A percentile compares a stretch with the other conserved stretches of the same genome.
phyloP scores from a whole-genome alignment of 23 tunicate species.

The Phallusia fumigata region DNA sequence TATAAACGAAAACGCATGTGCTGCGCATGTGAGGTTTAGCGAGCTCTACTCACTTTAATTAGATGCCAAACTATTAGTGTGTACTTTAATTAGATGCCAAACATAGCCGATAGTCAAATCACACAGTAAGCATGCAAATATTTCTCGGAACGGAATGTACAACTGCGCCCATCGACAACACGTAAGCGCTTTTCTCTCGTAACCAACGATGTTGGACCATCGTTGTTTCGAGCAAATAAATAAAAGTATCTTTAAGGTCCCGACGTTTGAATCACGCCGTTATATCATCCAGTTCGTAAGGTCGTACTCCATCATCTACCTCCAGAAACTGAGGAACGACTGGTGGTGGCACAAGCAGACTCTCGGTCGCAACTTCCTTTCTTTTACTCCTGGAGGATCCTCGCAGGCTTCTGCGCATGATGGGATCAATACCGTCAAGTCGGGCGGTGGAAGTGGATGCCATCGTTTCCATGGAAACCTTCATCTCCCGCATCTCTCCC shows the following conservation, averaged over 20 bases:
- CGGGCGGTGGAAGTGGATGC: neutral
- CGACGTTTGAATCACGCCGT: neutral
- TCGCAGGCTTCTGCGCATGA: neutral
- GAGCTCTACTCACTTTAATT: too few relatives aligned
- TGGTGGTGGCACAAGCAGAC: neutral
- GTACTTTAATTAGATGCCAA: too few relatives aligned
- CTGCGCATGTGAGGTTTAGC: too few relatives aligned
- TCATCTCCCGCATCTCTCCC: conserved; percentile 39
- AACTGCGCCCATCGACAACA: too few relatives aligned
- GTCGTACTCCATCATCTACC: neutral
- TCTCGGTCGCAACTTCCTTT: neutral
- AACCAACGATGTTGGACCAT: too few relatives aligned
- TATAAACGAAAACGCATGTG: too few relatives aligned
- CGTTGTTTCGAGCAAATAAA: neutral
- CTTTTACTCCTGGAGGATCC: neutral
- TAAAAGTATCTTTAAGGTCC: neutral
- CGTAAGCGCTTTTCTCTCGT: too few relatives aligned
- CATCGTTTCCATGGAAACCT: conserved; percentile 24
- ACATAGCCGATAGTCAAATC: too few relatives aligned
- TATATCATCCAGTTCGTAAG: neutral
- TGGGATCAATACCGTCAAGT: neutral
- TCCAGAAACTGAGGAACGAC: neutral
- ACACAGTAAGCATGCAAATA: too few relatives aligned
- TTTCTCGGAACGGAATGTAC: too few relatives aligned
- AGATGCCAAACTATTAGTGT: too few relatives aligned